phyloP scores from a whole-genome alignment of 2,888 invertebrate genomes.

The Furcula furcula region DNA sequence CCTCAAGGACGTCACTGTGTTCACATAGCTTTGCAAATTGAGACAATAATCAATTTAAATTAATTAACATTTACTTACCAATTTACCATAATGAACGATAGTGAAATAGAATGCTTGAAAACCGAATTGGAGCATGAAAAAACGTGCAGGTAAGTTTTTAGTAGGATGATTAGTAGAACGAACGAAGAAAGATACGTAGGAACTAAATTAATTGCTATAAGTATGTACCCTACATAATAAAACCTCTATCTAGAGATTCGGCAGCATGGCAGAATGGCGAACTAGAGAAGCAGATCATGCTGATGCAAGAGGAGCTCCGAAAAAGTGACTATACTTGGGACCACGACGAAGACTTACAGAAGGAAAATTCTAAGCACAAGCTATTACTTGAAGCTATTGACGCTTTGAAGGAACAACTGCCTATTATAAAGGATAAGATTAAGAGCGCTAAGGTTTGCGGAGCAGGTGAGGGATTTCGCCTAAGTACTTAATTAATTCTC shows the following conservation, averaged over 20 bases:
- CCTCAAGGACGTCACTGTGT: constrained; percentile 16
- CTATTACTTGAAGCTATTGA: constrained; percentile 65
- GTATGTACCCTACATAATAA: not conserved
- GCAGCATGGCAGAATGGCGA: constrained; percentile 75
- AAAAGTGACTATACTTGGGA: constrained; percentile 68
- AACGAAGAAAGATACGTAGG: not conserved
- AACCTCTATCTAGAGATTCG: constrained; percentile 50
- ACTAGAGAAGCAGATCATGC: constrained; percentile 68
- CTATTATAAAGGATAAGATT: constrained; percentile 66
- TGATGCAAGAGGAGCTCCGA: constrained; percentile 69
- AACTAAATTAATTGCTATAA: not conserved
- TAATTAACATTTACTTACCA: constrained; percentile 7
- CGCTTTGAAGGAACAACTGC: constrained; percentile 58
- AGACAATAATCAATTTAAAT: constrained; percentile 12
- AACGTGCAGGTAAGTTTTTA: constrained; percentile 58
- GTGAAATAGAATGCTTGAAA: constrained; percentile 70
- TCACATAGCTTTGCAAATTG: constrained; percentile 14
- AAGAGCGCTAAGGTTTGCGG: constrained; percentile 74
- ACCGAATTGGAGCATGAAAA: constrained; percentile 74
- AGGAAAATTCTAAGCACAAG: constrained; percentile 62
- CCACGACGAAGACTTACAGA: constrained; percentile 60
- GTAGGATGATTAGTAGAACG: not conserved
- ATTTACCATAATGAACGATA: constrained; percentile 61
- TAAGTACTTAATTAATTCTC: no score
- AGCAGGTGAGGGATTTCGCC: constrained; percentile 54